phyloP scores from a whole-genome alignment of 2,888 invertebrate species.

The Pediacus dermestoides region DNA sequence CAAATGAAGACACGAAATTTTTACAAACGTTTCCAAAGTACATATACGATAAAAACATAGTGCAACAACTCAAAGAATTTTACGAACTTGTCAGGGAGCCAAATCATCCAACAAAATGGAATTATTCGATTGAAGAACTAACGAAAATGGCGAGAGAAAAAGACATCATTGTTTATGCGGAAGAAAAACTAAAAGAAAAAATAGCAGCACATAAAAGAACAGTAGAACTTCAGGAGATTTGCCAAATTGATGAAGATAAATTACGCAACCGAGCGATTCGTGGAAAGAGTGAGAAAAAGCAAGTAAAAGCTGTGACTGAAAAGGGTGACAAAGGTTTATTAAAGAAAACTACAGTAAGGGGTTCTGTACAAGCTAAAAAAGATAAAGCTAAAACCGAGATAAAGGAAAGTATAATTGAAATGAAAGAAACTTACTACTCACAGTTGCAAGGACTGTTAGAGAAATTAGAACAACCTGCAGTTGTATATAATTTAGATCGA shows the following conservation, averaged over 20 bases:
- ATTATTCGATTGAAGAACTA: slow-evolving; percentile 30
- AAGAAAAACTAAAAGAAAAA: too few relatives aligned
- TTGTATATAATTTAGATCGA: slow-evolving; percentile 26
- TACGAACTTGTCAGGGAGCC: slow-evolving; percentile 25
- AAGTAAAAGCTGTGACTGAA: slow-evolving; percentile 6
- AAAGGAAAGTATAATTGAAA: slow-evolving; percentile 2
- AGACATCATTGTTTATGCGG: slow-evolving; percentile 24
- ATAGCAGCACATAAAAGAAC: too few relatives aligned
- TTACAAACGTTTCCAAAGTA: slow-evolving; percentile 27
- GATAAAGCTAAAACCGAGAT: too few relatives aligned
- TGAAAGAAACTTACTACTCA: slow-evolving; percentile 19
- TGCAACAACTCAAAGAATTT: slow-evolving; percentile 33
- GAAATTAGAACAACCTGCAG: slow-evolving; percentile 27
- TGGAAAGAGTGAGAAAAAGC: slow-evolving; percentile 11
- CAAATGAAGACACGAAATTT: slow-evolving; percentile 28
- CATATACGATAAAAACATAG: slow-evolving; percentile 29
- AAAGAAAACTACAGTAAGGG: slow-evolving; percentile 7
- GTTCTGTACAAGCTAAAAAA: slow-evolving; percentile 2
- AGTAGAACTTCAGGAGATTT: too few relatives aligned
- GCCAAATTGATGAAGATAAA: too few relatives aligned
- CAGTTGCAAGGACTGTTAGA: slow-evolving; percentile 23
- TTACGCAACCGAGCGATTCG: too few relatives aligned
- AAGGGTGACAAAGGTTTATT: background rate
- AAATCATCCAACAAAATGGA: slow-evolving; percentile 30
- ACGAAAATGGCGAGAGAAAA: slow-evolving; percentile 26